Base-by-base conservation (phyloP, 2,113 vertebrate genomes). In the Anas platyrhynchos region DNA sequence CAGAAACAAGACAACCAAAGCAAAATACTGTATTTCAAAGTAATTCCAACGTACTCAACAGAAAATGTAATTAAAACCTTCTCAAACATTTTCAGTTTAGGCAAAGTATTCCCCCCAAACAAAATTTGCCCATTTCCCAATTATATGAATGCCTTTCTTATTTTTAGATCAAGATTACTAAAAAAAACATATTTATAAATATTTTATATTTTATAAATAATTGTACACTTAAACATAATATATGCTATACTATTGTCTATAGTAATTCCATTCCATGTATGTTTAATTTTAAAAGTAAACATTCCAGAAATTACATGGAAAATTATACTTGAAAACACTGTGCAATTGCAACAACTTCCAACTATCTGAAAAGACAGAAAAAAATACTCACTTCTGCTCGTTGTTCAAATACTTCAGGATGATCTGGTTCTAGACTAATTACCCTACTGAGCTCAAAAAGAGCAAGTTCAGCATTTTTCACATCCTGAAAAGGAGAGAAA, bases 381-480 rank as follows among this genome's bases (percentile, higher is more conserved):
- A 71, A 87, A 71, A 81, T 93, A 15, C 97, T 97, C 92, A 99
- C 99, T 98, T 99, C 99, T 23, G 99, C 99, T 97, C 99, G 98
- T 97, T 99, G 99, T 82, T 99, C 99, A 91, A 98, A 99, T 65
- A 99, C 99, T 98, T 99, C 99, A 16, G 99, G 99, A 96, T 98
- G 98, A 97, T 98, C 98, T 29, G 99, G 99, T 95, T 99, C 98
- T 68, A 99, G 97, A 56, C 98, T 97, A 91, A 99, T 98, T 90
- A 99, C 99, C 94, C 99, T 97, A 96, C 98, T 99, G 86, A 99
- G 98, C 96, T 99, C 99, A 75, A 98, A 99, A 54, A 99, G 96
- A 58, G 99, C 99, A 97, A 99, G 97, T 89, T 99, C 99, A 91
- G 99, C 99, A 73, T 99, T 99, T 97, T 99, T 99, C 92, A 99